These are phyloP conservation scores for Drosophila siamana DNA, from an alignment of 2,888 invertebrate genomes.

Conservation along the genomic window DNA sequence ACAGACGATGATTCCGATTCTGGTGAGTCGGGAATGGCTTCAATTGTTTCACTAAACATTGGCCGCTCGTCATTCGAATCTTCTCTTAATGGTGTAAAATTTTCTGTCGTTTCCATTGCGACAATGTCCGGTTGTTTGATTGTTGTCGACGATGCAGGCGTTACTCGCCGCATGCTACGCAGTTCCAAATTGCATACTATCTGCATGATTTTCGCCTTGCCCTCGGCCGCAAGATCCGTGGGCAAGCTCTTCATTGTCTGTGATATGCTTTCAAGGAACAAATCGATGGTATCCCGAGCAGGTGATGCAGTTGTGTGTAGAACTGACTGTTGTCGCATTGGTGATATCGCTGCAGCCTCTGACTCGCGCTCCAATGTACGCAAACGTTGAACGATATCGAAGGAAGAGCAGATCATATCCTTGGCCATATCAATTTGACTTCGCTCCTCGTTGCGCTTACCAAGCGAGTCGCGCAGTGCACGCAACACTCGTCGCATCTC, in stretches of 20 bases:
- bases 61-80: background rate
- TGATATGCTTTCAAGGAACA: conserved; percentile 80
- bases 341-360: background rate
- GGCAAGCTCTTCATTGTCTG: conserved; percentile 79
- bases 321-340: background rate
- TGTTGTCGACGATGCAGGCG: background rate
- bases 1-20: conserved; percentile 16
- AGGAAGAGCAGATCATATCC: conserved; percentile 71
- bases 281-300: conserved; percentile 69
- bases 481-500: conserved; percentile 59
- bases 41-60: conserved; percentile 4
- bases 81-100: background rate
- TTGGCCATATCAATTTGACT: conserved; percentile 69
- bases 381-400: conserved; percentile 69
- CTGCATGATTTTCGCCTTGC: conserved; percentile 81
- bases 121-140: background rate
- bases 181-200: conserved; percentile 78
- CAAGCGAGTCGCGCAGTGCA: conserved; percentile 51
- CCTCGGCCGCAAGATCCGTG: conserved; percentile 77
- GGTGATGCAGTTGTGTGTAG: background rate
- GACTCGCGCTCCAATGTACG: conserved; percentile 52
- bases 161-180: conserved; percentile 61
- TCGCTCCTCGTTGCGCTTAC: conserved; percentile 55
- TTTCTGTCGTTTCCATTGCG: background rate
- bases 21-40: conserved; percentile 15